These are phyloP conservation scores for Ginglymostoma cirratum DNA, from an alignment of 2,113 vertebrate species.

Conservation along the genomic window DNA sequence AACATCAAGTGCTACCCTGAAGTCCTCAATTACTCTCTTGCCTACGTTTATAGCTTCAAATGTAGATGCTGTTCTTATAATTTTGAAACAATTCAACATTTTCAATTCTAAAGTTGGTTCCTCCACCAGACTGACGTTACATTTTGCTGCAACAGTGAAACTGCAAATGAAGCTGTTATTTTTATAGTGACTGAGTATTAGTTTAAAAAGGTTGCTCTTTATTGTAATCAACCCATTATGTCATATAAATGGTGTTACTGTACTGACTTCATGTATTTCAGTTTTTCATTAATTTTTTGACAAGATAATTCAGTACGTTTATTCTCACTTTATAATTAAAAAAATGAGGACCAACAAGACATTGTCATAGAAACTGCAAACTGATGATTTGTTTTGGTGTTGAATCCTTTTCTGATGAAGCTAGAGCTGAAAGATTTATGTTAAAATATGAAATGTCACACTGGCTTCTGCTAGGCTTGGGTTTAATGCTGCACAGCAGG, in stretches of 20 bases:
- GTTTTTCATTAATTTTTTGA: background rate
- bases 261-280: background rate
- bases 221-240: background rate
- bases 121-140: background rate
- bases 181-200: background rate
- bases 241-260: background rate
- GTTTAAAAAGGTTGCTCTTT: background rate
- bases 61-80: background rate
- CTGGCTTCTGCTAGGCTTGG: background rate
- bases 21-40: background rate
- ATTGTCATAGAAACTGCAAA: background rate
- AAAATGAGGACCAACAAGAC: background rate
- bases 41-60: background rate
- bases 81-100: background rate
- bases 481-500: background rate
- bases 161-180: background rate
- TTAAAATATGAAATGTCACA: background rate
- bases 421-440: constrained; percentile 7
- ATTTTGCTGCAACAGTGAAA: background rate
- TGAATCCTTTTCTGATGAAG: background rate
- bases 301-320: background rate
- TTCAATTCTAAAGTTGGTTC: background rate
- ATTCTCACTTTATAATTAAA: background rate
- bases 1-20: background rate
- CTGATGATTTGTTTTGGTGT: background rate